Conservation (phyloP, 2,113 vertebrate genomes). For the Periophthalmodon schlosseri region DNA sequence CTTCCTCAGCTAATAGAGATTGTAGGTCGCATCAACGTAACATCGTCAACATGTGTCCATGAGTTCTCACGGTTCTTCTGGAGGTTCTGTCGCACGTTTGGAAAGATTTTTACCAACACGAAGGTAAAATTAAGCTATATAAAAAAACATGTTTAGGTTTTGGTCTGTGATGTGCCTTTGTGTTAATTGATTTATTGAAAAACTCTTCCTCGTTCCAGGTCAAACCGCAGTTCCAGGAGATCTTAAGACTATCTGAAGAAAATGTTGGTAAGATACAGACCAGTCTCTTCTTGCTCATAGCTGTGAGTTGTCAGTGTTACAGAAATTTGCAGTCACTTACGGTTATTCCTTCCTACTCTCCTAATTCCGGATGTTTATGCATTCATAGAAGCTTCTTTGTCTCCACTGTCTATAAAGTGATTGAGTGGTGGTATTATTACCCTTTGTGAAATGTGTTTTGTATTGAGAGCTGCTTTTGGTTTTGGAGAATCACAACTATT, state of each 20-base stretch:
- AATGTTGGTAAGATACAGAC: slow-evolving; percentile 87
- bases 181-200: neutral
- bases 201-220: slow-evolving; percentile 75
- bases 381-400: slow-evolving; percentile 55
- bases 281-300: slow-evolving; percentile 14
- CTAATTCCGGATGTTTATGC: slow-evolving; percentile 54
- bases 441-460: slow-evolving; percentile 54
- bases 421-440: slow-evolving; percentile 60
- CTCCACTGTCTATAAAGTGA: slow-evolving; percentile 50
- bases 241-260: slow-evolving; percentile 95
- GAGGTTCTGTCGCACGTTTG: slow-evolving; percentile 97
- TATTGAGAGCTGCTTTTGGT: slow-evolving; percentile 16
- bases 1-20: slow-evolving; percentile 96
- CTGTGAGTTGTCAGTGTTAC: slow-evolving; percentile 30
- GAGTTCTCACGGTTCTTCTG: slow-evolving; percentile 99
- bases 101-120: slow-evolving; percentile 98
- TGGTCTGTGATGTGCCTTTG: neutral
- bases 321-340: slow-evolving; percentile 53
- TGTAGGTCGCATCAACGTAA: slow-evolving; percentile 94
- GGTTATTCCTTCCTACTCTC: slow-evolving; percentile 50
- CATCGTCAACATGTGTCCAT: slow-evolving; percentile 93
- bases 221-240: slow-evolving; percentile 99
- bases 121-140: slow-evolving; percentile 80
- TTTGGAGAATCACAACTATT: slow-evolving; percentile 33
- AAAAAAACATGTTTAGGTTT: neutral